Conservation (phyloP, 2,113 vertebrate species). For the Spizaetus ornatus region DNA sequence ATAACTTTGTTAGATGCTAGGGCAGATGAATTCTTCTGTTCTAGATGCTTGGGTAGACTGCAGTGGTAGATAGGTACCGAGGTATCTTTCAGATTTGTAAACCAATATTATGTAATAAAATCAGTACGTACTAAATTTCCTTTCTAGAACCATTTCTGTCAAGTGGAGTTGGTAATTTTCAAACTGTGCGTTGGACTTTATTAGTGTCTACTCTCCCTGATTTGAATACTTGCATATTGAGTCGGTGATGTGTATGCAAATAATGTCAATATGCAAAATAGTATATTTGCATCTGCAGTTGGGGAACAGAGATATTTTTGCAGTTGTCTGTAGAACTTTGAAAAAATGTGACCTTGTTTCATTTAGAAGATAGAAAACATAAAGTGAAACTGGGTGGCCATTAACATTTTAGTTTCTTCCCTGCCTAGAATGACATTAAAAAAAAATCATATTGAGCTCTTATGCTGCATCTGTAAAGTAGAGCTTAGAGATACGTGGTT, state of each 20-base stretch:
- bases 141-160: neutral
- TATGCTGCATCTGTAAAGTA: neutral
- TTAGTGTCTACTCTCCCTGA: neutral
- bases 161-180: neutral
- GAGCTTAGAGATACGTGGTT: neutral
- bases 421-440: neutral
- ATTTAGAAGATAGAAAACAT: neutral
- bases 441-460: neutral
- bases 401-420: neutral
- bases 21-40: neutral
- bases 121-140: neutral
- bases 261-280: neutral
- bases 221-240: neutral
- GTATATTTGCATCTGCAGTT: neutral
- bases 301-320: neutral
- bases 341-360: neutral
- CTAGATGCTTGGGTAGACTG: neutral
- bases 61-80: rapidly evolving
- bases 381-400: neutral
- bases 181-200: neutral
- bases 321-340: neutral
- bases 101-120: neutral
- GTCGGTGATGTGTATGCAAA: neutral
- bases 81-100: neutral
- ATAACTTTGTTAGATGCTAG: neutral